Percentiles rank a stretch among this genome's conserved stretches.
Conservation (phyloP, 2,888 invertebrate genomes). For the Pharmacophagus antenor region DNA sequence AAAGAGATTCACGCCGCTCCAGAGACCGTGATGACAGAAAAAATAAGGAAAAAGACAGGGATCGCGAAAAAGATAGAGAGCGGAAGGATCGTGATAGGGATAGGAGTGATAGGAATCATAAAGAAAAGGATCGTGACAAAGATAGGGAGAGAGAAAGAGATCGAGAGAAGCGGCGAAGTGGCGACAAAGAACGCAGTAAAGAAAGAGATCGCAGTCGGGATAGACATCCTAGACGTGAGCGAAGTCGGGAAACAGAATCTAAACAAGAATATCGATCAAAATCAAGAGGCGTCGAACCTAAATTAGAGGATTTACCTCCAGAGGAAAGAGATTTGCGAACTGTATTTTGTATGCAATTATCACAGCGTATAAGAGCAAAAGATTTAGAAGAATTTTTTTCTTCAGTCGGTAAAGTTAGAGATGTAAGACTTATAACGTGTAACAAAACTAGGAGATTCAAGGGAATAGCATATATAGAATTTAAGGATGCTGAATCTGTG, state of each 20-base stretch:
- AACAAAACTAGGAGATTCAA: conserved; percentile 99
- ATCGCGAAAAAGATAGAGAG: conserved; percentile 53
- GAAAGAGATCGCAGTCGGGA: conserved; percentile 51
- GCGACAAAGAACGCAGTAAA: conserved; percentile 47
- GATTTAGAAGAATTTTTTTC: conserved; percentile 99
- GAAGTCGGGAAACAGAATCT: conserved; percentile 56
- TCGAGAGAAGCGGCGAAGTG: conserved; percentile 50
- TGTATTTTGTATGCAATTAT: conserved; percentile 99
- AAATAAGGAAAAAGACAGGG: conserved; percentile 52
- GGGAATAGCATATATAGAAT: conserved; percentile 99
- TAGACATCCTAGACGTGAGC: conserved; percentile 57
- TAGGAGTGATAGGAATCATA: conserved; percentile 38
- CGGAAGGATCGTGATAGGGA: conserved; percentile 43
- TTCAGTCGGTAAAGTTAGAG: conserved; percentile 98
- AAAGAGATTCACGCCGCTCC: conserved; percentile 81
- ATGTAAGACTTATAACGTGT: conserved; percentile 98
- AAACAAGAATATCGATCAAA: conserved; percentile 65
- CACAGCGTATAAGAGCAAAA: conserved; percentile 94
- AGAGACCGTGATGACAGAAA: conserved; percentile 77
- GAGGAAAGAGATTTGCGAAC: conserved; percentile 99
- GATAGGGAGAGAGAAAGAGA: conserved; percentile 50
- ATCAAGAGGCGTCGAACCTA: conserved; percentile 78
- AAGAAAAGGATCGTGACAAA: conserved; percentile 53
- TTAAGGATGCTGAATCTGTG: conserved; percentile 98
- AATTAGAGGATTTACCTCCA: conserved; percentile 90